Percentiles rank a stretch among this genome's conserved stretches.
phyloP scores from a whole-genome alignment of 2,888 invertebrate species.

The Drosophila kuntzei region DNA sequence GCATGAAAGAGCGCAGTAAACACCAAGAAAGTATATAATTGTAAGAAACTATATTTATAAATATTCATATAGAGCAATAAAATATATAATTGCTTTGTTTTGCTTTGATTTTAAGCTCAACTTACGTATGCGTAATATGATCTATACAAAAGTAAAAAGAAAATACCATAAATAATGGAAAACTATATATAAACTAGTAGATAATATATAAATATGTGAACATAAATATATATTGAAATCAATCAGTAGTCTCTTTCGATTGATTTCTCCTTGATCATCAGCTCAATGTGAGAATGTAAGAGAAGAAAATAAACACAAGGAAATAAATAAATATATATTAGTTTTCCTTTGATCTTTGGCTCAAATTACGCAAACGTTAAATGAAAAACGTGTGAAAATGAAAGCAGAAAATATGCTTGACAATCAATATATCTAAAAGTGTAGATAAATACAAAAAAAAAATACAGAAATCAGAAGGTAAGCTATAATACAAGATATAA shows the following conservation, averaged over 20 bases:
- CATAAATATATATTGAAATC: too few relatives aligned
- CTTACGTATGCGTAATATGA: neutral
- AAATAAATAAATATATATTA: neutral
- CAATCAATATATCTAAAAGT: neutral
- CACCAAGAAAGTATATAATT: neutral
- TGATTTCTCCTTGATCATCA: neutral
- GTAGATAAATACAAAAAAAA: neutral
- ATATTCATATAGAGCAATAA: neutral
- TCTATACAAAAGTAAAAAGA: neutral
- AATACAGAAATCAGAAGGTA: too few relatives aligned
- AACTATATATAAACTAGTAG: neutral
- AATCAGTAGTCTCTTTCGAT: neutral
- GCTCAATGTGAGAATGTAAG: neutral
- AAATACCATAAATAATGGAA: neutral
- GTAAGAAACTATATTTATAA: neutral
- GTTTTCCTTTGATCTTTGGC: neutral
- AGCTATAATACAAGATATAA: too few relatives aligned
- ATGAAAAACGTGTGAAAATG: neutral
- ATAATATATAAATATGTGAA: too few relatives aligned
- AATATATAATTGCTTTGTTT: neutral
- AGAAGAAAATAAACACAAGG: neutral
- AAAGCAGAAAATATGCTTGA: neutral
- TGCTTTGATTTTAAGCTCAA: neutral
- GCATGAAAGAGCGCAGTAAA: neutral
- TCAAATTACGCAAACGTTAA: slow-evolving; percentile 34